Evolutionary conservation across 1,140 invertebrate genomes (phyloP).

Genomic region (Zaprionus lachaisei): DNA sequence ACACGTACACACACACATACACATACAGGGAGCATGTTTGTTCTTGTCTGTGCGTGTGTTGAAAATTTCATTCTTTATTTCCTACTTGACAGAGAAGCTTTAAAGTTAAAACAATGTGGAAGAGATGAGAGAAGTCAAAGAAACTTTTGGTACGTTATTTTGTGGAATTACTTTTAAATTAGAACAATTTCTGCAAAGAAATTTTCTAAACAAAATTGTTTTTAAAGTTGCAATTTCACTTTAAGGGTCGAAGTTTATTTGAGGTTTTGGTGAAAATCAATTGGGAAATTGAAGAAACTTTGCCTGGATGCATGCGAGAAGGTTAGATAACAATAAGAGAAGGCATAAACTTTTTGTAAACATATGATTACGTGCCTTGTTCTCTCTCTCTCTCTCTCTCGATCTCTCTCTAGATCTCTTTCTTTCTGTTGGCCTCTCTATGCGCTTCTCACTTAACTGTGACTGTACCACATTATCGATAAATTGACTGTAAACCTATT

Average conservation of each 20-base stretch:
- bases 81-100: conserved; percentile 20
- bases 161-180: conserved; percentile 11
- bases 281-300: not conserved
- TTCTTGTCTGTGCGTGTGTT: not conserved
- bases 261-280: not conserved
- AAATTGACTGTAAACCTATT: no score
- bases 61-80: conserved; percentile 17
- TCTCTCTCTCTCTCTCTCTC: no score
- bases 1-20: conserved; percentile 13
- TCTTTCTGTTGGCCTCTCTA: no score
- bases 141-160: conserved; percentile 20
- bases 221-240: conserved; percentile 9
- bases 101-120: conserved; percentile 22
- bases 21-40: not conserved
- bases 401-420: no score
- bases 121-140: conserved; percentile 5
- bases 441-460: no score
- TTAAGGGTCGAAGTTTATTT: not conserved
- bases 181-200: not conserved
- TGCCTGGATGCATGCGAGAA: not conserved
- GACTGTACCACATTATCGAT: no score
- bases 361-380: no score
- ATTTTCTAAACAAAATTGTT: conserved; percentile 4
- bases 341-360: not conserved
- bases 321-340: not conserved